phyloP scores from a whole-genome alignment of 2,888 invertebrate genomes.

The Apotomis betuletana region DNA sequence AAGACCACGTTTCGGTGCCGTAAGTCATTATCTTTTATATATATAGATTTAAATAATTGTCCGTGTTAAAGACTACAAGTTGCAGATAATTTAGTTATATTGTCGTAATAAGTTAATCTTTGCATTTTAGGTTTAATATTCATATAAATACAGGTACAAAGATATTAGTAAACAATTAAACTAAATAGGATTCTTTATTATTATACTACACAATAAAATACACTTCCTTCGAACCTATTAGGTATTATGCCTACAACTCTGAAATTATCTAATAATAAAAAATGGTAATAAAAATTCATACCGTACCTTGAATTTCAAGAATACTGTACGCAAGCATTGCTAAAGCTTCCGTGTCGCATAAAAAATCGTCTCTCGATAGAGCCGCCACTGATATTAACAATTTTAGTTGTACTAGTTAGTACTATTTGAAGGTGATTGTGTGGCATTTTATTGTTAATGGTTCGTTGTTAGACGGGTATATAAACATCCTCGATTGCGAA shows the following conservation, averaged over 20 bases:
- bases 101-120: background rate
- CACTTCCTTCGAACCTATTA: background rate
- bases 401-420: constrained; percentile 36
- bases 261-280: background rate
- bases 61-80: too few species aligned
- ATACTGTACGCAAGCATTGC: constrained; percentile 45
- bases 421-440: constrained; percentile 67
- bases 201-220: background rate
- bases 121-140: background rate
- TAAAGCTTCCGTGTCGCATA: constrained; percentile 52
- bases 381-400: constrained; percentile 41
- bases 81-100: too few species aligned
- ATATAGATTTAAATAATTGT: too few species aligned
- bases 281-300: constrained; percentile 39
- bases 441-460: constrained; percentile 65
- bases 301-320: constrained; percentile 44
- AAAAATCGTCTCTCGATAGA: constrained; percentile 49
- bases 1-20: too few species aligned
- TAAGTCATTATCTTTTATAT: too few species aligned
- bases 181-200: background rate
- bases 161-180: too few species aligned
- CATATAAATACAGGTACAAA: too few species aligned
- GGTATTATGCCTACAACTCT: background rate
- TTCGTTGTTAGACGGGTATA: constrained; percentile 58
- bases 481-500: constrained; percentile 60